A percentile compares a stretch with the other conserved stretches of the same genome.
Conservation (phyloP, 1,140 invertebrate genomes). For the Drosophila oshimai region DNA sequence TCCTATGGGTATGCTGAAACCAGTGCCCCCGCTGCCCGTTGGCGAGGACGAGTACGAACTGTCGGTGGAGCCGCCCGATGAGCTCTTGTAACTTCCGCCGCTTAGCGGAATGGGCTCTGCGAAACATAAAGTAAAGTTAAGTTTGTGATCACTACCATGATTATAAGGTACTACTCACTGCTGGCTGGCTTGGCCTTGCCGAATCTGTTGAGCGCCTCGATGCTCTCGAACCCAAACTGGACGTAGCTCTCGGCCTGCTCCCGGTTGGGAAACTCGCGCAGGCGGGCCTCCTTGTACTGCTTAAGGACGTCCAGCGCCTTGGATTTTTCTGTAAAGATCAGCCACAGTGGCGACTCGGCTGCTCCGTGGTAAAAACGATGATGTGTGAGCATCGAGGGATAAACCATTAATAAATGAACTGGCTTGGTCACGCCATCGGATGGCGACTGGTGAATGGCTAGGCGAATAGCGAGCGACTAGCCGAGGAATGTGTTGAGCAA, state of each 20-base stretch:
- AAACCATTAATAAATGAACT: conserved; percentile 19
- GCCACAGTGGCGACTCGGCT: conserved; percentile 69
- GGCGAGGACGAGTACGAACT: conserved; percentile 21
- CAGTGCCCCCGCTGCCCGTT: conserved; percentile 6
- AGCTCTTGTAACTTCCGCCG: conserved; percentile 12
- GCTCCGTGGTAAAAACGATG: not conserved
- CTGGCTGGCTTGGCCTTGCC: conserved; percentile 40
- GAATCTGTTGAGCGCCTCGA: conserved; percentile 54
- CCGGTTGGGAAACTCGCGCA: conserved; percentile 89
- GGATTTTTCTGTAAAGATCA: conserved; percentile 87
- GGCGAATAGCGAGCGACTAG: conserved; percentile 3
- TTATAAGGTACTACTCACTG: conserved; percentile 53
- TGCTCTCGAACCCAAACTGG: conserved; percentile 83
- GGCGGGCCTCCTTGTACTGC: conserved; percentile 88
- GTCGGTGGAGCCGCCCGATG: conserved; percentile 1
- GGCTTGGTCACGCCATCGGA: conserved; percentile 61
- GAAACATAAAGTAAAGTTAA: not conserved
- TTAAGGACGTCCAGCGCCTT: conserved; percentile 89
- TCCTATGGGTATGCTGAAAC: not conserved
- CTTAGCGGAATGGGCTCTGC: conserved; percentile 36
- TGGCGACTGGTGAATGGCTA: too few species aligned
- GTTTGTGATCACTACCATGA: too few species aligned
- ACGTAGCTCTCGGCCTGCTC: conserved; percentile 90
- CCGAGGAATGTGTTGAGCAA: conserved; percentile 59
- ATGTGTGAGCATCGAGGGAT: not conserved